Base-by-base conservation (phyloP, 1,140 invertebrate species). In the Chlorops oryzae region DNA sequence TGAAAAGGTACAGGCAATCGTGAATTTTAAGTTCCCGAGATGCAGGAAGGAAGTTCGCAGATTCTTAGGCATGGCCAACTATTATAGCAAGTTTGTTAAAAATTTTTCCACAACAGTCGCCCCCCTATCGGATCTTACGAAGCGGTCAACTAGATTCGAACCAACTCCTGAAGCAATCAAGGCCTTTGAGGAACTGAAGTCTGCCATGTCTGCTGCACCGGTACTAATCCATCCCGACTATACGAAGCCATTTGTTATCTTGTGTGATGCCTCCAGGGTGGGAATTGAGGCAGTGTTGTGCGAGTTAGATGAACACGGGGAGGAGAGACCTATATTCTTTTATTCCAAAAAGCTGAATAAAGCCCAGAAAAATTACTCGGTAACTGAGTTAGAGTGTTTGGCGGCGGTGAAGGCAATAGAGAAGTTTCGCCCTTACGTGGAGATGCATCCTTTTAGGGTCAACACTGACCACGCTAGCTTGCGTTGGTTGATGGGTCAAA, bases 31-130 rank as follows among this genome's bases (percentile, higher is more conserved):
- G 12, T 3, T 56, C 13, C 65, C 63, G 3, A 59, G 40, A 46
- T 61, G 50, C 0, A 28, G 46, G 0, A 63, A 59, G 20, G 57
- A 69, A 43, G 50, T 67, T 3, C 45, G 63, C 21, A 45, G 69
- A 39, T 77, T 78, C 52, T 54, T 75, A 4, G 76, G 75, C 2
- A 64, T 77, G 43, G 57, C 70, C 1, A 61, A 61, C 3, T 77
- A 72, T 53, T 75, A 75, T 49, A 46, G 70, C 3, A 42, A 59
- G 5, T 79, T 75, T 52, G 65, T 78, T 34, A 52, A 57, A 10
- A 55, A 76, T 56, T 79, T 77, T 56, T 57, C 74, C 1, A 44
- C 53, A 1, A 37, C 68, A 9, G 60, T 73, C 18, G 45, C 56
- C 15, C 72, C 74, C 1, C 40, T 48, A 7, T 32, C 39, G 2